Evolutionary conservation across 2,888 invertebrate genomes (phyloP), one percentile per base, ranked within the genome.

Genomic region (Gastracanthus pulcherrimus): DNA sequence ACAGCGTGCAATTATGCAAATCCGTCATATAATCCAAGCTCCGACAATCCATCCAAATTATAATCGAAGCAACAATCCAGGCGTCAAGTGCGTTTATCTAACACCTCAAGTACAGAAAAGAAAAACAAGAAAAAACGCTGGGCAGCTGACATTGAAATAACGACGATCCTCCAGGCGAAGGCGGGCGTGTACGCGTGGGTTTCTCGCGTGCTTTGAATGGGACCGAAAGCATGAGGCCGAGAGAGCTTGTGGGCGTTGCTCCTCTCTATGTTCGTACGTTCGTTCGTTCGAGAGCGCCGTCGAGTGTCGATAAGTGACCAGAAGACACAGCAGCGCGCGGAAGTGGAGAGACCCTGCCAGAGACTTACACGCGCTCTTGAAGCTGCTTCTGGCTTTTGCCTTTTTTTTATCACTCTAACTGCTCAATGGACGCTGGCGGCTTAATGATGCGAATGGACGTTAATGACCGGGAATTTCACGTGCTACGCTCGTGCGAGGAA

Each of bases 221-320:
- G 11, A 29, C 3, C 23, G n/a, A 26, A 23, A 31, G 45, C 11
- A 29, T 4, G 23, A 9, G 36, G 2, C 36, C n/a, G n/a, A n/a
- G 4, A 6, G 48, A 19, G 72, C 11, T 31, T 60, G 62, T 34
- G 26, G 38, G 11, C 60, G 23, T 64, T n/a, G n/a, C n/a, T n/a
- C n/a, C n/a, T n/a, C n/a, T n/a, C n/a, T n/a, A n/a, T n/a, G n/a
- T n/a, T n/a, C n/a, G n/a, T n/a, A n/a, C n/a, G n/a, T n/a, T n/a
- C n/a, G n/a, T n/a, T n/a, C n/a, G n/a, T n/a, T n/a, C 51, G 66
- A 66, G 66, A 3, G 66, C 5, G 19, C 9, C 13, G 36, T 66
- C 64, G 38, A 76, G 76, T 76, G 76, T 31, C 76, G 76, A 76
- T 76, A 76, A 76, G 67, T 67, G 76, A 76, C 38, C 76, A 31